phyloP scores from a whole-genome alignment of 2,888 invertebrate genomes.

The Litoditis marina region DNA sequence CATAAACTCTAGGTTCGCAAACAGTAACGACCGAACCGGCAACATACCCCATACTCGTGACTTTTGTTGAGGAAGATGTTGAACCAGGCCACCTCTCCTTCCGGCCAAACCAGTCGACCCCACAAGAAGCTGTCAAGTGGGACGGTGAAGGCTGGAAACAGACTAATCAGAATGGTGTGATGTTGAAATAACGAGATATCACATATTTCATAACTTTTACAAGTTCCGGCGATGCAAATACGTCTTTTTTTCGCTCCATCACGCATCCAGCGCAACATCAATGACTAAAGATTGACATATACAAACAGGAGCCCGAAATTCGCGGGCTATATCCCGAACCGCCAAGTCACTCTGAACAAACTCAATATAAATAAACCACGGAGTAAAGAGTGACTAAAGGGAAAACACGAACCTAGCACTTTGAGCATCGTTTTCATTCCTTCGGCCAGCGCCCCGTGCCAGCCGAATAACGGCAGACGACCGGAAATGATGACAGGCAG shows the following conservation, averaged over 20 bases:
- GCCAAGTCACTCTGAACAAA: too few species aligned
- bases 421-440: slow-evolving; percentile 62
- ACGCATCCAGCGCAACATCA: too few species aligned
- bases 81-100: slow-evolving; percentile 93
- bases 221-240: too few species aligned
- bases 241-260: too few species aligned
- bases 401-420: slow-evolving; percentile 68
- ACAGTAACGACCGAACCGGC: neutral
- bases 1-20: neutral
- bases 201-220: too few species aligned
- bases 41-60: slow-evolving; percentile 85
- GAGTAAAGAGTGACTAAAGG: neutral
- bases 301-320: too few species aligned
- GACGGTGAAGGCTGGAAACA: slow-evolving; percentile 75
- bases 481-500: slow-evolving; percentile 76
- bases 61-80: slow-evolving; percentile 91
- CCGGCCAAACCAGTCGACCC: slow-evolving; percentile 86
- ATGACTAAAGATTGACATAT: slow-evolving; percentile 59
- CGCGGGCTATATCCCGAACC: too few species aligned
- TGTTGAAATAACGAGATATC: too few species aligned
- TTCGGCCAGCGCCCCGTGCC: slow-evolving; percentile 53
- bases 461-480: slow-evolving; percentile 69
- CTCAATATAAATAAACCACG: slow-evolving; percentile 2
- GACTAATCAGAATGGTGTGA: too few species aligned
- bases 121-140: slow-evolving; percentile 88